phyloP scores from a whole-genome alignment of 2,797 vertebrate species.

The Mormyrus hasselquistii region DNA sequence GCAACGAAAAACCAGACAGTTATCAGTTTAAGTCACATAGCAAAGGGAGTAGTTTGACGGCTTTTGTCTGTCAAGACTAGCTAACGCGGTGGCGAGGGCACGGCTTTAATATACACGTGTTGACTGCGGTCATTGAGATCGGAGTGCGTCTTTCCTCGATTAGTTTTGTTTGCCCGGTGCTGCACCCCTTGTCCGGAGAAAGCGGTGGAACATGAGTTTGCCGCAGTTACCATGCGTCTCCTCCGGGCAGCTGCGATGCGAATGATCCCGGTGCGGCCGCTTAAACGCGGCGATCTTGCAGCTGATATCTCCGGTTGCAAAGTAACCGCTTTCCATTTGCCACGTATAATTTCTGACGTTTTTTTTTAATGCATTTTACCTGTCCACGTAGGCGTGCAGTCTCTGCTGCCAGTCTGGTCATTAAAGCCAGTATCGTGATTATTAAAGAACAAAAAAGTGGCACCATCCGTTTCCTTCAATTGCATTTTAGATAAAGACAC shows the following conservation, averaged over 20 bases:
- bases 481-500: background rate
- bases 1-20: background rate
- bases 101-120: background rate
- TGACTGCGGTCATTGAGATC: background rate
- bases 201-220: background rate
- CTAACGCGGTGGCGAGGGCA: background rate
- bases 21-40: background rate
- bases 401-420: background rate
- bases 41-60: background rate
- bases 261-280: background rate
- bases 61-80: background rate
- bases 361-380: background rate
- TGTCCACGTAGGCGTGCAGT: background rate
- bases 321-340: background rate
- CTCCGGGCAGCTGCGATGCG: background rate
- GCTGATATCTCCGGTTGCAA: background rate
- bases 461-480: background rate
- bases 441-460: background rate
- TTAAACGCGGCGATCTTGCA: background rate
- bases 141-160: background rate
- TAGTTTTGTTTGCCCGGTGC: background rate
- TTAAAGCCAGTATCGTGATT: background rate
- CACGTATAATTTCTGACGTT: background rate
- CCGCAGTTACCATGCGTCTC: background rate
- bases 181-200: background rate